Conservation (phyloP, 2,888 invertebrate genomes). For the Caenorhabditis imperialis region DNA sequence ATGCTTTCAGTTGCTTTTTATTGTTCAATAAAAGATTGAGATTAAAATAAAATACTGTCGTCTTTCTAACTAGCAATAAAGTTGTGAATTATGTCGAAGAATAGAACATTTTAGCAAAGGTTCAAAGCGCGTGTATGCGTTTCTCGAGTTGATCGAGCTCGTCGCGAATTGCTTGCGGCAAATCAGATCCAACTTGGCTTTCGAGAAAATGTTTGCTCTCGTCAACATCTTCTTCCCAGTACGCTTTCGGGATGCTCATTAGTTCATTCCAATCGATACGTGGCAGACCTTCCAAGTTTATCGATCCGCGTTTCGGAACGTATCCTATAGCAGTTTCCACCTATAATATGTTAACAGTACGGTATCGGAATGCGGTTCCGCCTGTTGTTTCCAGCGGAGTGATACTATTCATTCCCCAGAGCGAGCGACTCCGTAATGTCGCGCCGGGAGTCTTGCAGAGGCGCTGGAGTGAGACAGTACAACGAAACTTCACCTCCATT, state of each 20-base stretch:
- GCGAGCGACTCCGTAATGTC: no score
- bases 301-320: conserved; percentile 79
- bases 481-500: no score
- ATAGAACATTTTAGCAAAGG: neutral
- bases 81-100: neutral
- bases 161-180: conserved; percentile 72
- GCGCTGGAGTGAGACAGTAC: no score
- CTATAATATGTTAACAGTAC: conserved; percentile 29
- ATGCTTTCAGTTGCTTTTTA: no score
- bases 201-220: conserved; percentile 91
- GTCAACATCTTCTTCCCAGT: conserved; percentile 88
- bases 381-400: no score
- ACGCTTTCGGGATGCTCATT: conserved; percentile 89
- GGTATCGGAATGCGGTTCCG: no score
- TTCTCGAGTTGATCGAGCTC: conserved; percentile 76
- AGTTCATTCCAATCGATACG: conserved; percentile 86
- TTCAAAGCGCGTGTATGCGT: conserved; percentile 72
- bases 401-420: no score
- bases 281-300: conserved; percentile 86
- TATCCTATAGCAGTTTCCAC: conserved; percentile 82
- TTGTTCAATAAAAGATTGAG: no score
- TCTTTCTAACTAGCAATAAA: neutral
- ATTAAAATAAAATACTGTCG: no score
- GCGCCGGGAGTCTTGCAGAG: no score
- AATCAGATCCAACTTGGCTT: conserved; percentile 83